Percentiles rank a stretch among this genome's conserved stretches.
Conservation (phyloP, 2,797 vertebrate genomes). For the Erpetoichthys calabaricus region DNA sequence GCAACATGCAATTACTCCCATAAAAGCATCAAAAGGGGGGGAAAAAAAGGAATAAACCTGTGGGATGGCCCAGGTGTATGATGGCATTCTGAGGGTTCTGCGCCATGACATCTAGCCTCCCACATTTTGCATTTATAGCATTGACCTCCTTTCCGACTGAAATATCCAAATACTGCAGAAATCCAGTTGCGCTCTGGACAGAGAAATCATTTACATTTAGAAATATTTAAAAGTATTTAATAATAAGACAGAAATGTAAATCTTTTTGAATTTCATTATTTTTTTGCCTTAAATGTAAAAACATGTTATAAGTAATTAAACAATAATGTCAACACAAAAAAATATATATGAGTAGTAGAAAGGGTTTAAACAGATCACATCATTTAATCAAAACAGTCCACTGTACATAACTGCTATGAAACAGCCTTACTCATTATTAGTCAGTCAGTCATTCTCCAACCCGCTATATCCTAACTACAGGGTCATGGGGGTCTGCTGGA, state of each 20-base stretch:
- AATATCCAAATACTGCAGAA: constrained; percentile 79
- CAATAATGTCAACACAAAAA: neutral
- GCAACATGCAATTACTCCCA: too few species aligned
- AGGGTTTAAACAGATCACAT: neutral
- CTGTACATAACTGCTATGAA: too few species aligned
- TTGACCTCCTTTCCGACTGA: constrained; percentile 72
- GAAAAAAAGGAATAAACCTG: constrained; percentile 26
- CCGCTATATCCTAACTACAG: too few species aligned
- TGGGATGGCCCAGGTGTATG: constrained; percentile 71
- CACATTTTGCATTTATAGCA: constrained; percentile 55
- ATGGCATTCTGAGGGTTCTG: constrained; percentile 74
- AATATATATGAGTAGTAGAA: neutral
- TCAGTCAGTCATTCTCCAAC: too few species aligned
- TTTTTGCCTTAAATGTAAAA: too few species aligned
- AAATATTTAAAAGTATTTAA: neutral
- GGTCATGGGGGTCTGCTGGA: too few species aligned
- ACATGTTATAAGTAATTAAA: too few species aligned
- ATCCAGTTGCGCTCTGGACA: constrained; percentile 62
- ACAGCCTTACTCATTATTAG: too few species aligned
- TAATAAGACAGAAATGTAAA: too few species aligned
- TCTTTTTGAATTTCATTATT: too few species aligned
- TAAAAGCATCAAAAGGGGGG: too few species aligned
- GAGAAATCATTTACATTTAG: neutral
- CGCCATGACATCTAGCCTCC: constrained; percentile 68
- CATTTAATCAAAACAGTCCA: too few species aligned